Base-by-base conservation (phyloP, 2,888 invertebrate genomes). In the Nysson spinosus region DNA sequence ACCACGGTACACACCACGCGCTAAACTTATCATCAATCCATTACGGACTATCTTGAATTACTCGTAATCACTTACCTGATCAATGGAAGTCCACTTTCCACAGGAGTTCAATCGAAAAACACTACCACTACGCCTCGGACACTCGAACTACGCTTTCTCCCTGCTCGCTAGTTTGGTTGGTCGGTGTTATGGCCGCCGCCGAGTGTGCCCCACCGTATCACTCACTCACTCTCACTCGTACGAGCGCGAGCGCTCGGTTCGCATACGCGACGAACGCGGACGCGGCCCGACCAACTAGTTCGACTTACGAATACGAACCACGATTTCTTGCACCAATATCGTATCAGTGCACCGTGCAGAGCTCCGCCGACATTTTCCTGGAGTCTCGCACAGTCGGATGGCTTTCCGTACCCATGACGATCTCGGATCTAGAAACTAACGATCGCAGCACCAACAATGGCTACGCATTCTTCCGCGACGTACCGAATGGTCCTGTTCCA, bases 381-480 rank as follows among this genome's bases (percentile, higher is more conserved):
- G 82, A 85, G 81, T 84, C 83, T 87, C 85, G 86, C 83, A 86
- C 84, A 78, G 83, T 84, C 83, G 87, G 87, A 89, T 88, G 88
- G 85, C 85, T 87, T 84, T 86, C 87, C 81, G 87, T 86, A 84
- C 88, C 88, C 89, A 89, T 89, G 85, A 85, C 86, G 82, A 85
- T 86, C 81, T 82, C 80, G 81, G 86, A 87, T 87, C 83, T 83
- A 84, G 78, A 84, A 82, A 83, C 83, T 84, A 87, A 85, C 84
- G 85, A 82, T 83, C 84, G 84, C 83, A 83, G 82, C 83, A 83
- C 83, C 85, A 85, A 87, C 87, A 88, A 88, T 88, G 88, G 88
- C 88, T 87, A 87, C 88, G 85, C 87, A 87, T 83, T 85, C 85
- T 81, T 84, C 76, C 81, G 77, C 83, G 83, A 83, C 82, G 82